Evolutionary conservation across 2,797 vertebrate species (phyloP), one percentile per base, ranked within the genome.

Genomic region (Tapera naevia): DNA sequence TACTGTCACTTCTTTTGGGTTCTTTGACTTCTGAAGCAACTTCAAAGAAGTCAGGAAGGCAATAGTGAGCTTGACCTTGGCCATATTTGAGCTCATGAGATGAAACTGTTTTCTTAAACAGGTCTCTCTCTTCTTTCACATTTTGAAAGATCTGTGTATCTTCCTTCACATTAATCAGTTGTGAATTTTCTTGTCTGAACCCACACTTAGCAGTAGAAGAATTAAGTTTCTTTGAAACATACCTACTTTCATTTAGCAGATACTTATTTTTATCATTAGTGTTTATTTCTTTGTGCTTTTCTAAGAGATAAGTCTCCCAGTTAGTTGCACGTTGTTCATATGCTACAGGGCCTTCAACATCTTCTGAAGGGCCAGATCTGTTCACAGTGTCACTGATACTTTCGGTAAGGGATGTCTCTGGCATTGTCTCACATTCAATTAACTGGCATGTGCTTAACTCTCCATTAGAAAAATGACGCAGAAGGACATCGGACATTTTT

Each of bases 381-480:
- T 75, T 88, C 37, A n/a, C 28, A 5, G 91, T 60, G 91, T 97
- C 96, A 83, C 98, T 97, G 82, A 97, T 65, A 90, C 98, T 98
- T 28, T 99, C 98, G 13, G 98, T 95, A 51, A 98, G 96, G 24
- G 98, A 99, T 33, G 96, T 97, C 74, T 99, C 98, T 4, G 99
- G 99, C 91, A 99, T 97, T 48, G 98, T 99, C 96, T 99, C 98
- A 3, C 97, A 97, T 80, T 98, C 98, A 37, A 99, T 98, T 79
- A 98, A 96, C 86, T 95, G 97, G 27, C 91, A 96, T 7, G 97
- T 88, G 86, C 72, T 95, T 84, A 98, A 87, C 9, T 93, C 95
- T 37, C 89, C 97, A 62, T 93, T 92, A 71, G 98, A 95, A 78
- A 99, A 98, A 89, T 98, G 98, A 51, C 91, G 98, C 80, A 98